These are phyloP conservation scores for Isaurus tuberculatus DNA, from an alignment of 92 coral and sea anemone genomes.

Conservation along the genomic window DNA sequence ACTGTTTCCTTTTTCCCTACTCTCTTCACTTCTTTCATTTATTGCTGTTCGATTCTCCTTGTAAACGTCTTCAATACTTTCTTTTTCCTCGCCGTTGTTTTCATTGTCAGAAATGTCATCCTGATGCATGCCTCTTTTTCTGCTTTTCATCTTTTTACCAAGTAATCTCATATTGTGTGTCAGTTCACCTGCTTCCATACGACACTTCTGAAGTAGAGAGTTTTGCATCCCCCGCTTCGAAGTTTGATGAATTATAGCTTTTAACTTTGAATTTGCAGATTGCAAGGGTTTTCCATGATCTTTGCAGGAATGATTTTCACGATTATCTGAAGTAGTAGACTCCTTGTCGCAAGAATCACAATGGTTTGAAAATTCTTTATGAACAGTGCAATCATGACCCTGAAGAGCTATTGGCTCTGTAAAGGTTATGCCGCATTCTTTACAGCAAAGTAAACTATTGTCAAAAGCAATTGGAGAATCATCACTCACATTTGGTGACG, in stretches of 20 bases:
- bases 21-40: background rate
- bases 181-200: conserved; percentile 35
- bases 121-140: background rate
- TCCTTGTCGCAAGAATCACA: conserved; percentile 12
- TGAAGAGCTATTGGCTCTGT: conserved; percentile 21
- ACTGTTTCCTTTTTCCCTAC: background rate
- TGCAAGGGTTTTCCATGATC: background rate
- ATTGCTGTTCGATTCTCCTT: background rate
- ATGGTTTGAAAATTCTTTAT: background rate
- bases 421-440: background rate
- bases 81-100: background rate
- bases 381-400: conserved; percentile 1
- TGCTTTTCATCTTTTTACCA: background rate
- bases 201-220: conserved; percentile 33
- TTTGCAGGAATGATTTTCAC: conserved; percentile 14
- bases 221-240: background rate
- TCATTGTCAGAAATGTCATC: background rate
- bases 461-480: background rate
- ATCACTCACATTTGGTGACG: background rate
- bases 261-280: background rate
- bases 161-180: conserved; percentile 38
- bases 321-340: background rate
- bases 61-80: background rate
- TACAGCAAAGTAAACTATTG: background rate
- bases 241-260: background rate